Base-by-base conservation (phyloP, 2,888 invertebrate genomes). In the Epinotia demarniana region DNA sequence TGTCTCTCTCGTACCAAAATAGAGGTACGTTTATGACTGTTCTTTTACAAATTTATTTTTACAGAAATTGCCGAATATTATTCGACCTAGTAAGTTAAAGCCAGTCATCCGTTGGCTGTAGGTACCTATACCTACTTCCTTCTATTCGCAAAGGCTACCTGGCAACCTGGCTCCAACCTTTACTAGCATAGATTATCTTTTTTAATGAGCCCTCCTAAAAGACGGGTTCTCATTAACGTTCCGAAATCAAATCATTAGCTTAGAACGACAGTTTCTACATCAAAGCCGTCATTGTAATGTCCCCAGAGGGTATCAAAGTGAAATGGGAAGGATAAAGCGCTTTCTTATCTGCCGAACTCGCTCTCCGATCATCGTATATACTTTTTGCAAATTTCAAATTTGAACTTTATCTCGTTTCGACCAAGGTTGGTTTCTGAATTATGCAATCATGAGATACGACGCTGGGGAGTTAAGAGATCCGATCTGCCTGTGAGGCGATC, bases 281-380 rank as follows among this genome's bases (percentile, higher is more conserved):
- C 86, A 87, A 87, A 87, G 85, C 82, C 81, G 81, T 86, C 86
- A 85, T 89, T 89, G 88, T 86, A 88, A 87, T 84, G 82, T 86
- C 81, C 82, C 82, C 73, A 77, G 79, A 80, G 81, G 82, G 84
- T 84, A 85, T 87, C 85, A 84, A 87, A 86, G 86, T 84, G 82
- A 81, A 82, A 86, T 83, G 84, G 82, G 85, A 83, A 79, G 80
- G 81, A 82, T 79, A 80, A 81, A 82, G 81, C 80, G 79, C 76
- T 79, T 72, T 77, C 80, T 85, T 83, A 85, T 86, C 86, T 84
- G 80, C 79, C 80, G 79, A 79, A 39, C 23, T 69, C 16, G 77
- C 77, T 57, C 49, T 62, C 19, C 78, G 77, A 80, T 81, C 46
- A 46, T 78, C 78, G 73, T 73, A 66, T 73, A 53, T 39, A 68